Evolutionary conservation across 2,113 vertebrate genomes (phyloP).

Genomic region (Oxyruncus cristatus): DNA sequence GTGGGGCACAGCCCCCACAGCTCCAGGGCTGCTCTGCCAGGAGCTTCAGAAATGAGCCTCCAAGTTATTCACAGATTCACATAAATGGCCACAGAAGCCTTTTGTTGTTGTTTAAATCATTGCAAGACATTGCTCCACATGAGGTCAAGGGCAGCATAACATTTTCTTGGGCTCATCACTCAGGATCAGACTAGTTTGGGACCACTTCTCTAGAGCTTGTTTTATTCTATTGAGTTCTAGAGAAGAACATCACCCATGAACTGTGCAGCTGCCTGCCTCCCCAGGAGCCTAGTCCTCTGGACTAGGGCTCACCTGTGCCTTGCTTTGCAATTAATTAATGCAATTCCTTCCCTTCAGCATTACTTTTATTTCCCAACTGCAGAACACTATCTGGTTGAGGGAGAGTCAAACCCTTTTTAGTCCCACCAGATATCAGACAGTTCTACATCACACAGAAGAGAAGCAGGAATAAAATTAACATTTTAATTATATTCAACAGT

Average conservation of each 20-base stretch:
- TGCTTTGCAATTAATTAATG: not conserved
- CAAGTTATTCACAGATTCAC: not conserved
- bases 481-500: not conserved
- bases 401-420: not conserved
- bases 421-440: not conserved
- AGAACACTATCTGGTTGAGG: not conserved
- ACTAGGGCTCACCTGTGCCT: not conserved
- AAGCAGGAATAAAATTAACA: not conserved
- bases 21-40: not conserved
- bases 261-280: not conserved
- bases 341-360: not conserved
- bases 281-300: not conserved
- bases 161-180: not conserved
- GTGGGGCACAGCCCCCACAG: fast-evolving
- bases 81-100: fast-evolving
- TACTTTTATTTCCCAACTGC: not conserved
- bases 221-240: not conserved
- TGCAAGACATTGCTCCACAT: not conserved
- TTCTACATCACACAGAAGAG: not conserved
- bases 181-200: not conserved
- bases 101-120: not conserved
- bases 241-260: not conserved
- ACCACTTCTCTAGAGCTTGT: not conserved
- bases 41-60: not conserved
- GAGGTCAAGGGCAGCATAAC: not conserved